Evolutionary conservation across 1,140 invertebrate genomes (phyloP).

Genomic region (Melipona quadrifasciata): DNA sequence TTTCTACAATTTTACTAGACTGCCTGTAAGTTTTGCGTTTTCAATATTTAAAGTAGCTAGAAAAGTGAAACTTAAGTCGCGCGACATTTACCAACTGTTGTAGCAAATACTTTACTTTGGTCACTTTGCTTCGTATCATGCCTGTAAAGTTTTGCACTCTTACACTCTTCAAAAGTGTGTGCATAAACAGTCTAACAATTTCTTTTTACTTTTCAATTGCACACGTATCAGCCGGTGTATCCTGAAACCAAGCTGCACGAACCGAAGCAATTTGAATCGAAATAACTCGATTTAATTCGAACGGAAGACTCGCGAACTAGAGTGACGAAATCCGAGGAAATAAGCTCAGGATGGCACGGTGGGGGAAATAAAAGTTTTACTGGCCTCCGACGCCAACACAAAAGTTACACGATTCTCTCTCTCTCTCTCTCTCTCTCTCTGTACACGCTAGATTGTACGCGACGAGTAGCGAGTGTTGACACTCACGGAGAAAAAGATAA

Average conservation of each 20-base stretch:
- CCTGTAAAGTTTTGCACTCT: too few relatives aligned
- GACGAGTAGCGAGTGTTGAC: conserved; percentile 62
- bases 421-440: neutral
- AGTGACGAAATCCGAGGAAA: neutral
- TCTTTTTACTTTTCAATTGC: neutral
- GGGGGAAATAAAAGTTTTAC: neutral
- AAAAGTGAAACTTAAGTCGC: too few relatives aligned
- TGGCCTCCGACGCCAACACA: neutral
- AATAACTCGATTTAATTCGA: neutral
- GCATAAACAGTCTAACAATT: neutral
- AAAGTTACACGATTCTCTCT: conserved; percentile 8
- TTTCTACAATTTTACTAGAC: too few relatives aligned
- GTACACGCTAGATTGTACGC: conserved; percentile 38
- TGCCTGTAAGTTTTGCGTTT: too few relatives aligned
- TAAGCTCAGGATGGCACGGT: neutral
- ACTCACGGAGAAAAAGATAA: conserved; percentile 67
- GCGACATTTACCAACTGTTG: too few relatives aligned
- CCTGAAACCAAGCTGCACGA: neutral
- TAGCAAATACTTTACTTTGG: too few relatives aligned
- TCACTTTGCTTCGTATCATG: too few relatives aligned
- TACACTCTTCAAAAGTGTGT: too few relatives aligned
- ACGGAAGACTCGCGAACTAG: neutral
- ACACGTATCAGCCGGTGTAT: neutral
- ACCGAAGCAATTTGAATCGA: neutral
- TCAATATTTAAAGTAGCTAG: too few relatives aligned